Evolutionary conservation across 2,113 vertebrate species (phyloP).

Genomic region (Entosphenus tridentatus): DNA sequence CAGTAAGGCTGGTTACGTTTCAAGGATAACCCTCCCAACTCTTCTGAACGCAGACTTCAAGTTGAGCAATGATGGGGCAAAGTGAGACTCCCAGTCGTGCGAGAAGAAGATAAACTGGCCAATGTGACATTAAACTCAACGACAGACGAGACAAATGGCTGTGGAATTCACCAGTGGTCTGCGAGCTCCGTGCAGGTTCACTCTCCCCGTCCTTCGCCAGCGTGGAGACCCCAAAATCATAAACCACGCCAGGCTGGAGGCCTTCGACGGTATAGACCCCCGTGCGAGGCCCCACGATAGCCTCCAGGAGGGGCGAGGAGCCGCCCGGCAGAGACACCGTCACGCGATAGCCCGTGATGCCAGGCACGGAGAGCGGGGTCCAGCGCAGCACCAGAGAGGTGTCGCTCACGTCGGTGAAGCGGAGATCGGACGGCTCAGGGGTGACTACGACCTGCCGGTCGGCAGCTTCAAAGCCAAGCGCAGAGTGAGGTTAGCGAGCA

Average conservation of each 20-base stretch:
- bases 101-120: too few species aligned
- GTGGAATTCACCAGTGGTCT: constrained; percentile 64
- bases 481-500: too few species aligned
- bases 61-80: too few species aligned
- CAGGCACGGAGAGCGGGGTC: constrained; percentile 65
- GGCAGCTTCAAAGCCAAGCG: too few species aligned
- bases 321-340: constrained; percentile 75
- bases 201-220: constrained; percentile 79
- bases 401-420: constrained; percentile 72
- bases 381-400: constrained; percentile 74
- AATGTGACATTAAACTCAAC: too few species aligned
- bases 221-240: constrained; percentile 80
- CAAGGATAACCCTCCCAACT: too few species aligned
- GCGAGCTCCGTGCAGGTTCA: constrained; percentile 56
- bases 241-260: constrained; percentile 86
- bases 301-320: constrained; percentile 75
- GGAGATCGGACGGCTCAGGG: constrained; percentile 72
- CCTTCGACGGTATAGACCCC: constrained; percentile 74
- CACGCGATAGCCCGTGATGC: constrained; percentile 78
- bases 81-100: too few species aligned
- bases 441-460: constrained; percentile 26
- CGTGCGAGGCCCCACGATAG: constrained; percentile 50
- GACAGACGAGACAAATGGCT: too few species aligned
- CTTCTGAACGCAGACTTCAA: too few species aligned
- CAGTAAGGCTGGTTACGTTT: too few species aligned